These are phyloP conservation scores for Bucco capensis DNA, from an alignment of 2,113 vertebrate genomes.

Conservation along the genomic window DNA sequence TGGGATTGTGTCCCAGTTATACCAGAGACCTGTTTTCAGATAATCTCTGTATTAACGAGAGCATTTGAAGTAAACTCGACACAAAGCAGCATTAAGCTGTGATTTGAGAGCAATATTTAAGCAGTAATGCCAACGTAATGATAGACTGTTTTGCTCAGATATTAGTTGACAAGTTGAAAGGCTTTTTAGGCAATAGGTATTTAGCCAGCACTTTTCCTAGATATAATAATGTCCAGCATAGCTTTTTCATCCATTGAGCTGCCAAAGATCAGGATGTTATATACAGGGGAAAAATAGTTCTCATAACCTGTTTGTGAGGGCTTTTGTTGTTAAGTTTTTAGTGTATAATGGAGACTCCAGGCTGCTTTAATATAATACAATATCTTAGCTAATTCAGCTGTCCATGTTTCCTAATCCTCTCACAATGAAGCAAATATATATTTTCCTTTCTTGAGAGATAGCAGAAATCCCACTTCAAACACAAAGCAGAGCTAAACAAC, in stretches of 20 bases:
- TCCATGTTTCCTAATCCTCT: not conserved
- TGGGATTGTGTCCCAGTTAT: not conserved
- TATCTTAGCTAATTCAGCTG: not conserved
- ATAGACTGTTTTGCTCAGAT: fast-evolving
- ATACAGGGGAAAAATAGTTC: not conserved
- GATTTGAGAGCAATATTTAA: not conserved
- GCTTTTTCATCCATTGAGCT: not conserved
- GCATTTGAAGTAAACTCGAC: fast-evolving
- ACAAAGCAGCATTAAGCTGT: not conserved
- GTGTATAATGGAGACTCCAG: not conserved
- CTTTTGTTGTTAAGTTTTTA: not conserved
- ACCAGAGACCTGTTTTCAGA: fast-evolving
- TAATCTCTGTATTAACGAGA: not conserved
- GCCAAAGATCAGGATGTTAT: not conserved
- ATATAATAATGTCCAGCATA: not conserved
- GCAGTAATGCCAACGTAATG: not conserved
- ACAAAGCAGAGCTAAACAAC: not conserved
- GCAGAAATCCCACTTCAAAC: not conserved
- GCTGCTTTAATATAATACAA: not conserved
- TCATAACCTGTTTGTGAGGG: not conserved
- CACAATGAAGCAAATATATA: not conserved
- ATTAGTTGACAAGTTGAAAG: not conserved
- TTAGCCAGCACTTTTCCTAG: not conserved
- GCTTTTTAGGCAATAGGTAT: not conserved
- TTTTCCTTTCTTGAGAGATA: not conserved